Evolutionary conservation across 2,113 vertebrate species (phyloP), one percentile per base, ranked within the genome.

Genomic region (Aegithalos caudatus): DNA sequence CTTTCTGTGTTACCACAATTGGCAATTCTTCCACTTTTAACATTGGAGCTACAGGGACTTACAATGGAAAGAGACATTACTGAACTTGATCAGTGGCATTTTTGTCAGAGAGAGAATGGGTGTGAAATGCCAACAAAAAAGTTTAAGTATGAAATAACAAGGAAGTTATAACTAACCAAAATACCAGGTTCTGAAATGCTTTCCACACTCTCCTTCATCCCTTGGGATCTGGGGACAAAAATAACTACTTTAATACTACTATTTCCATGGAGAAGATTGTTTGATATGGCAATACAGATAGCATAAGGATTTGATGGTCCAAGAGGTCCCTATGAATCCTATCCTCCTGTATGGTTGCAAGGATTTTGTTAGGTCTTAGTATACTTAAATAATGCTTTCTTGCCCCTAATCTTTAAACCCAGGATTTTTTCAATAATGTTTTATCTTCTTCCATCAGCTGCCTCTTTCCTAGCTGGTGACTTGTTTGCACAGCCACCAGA

Each of bases 381-480:
- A 51, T n/a, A 70, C 51, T 81, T 84, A 92, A 95, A 92, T 89
- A 92, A 88, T 81, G 44, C 69, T 51, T 86, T 91, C 65, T 91
- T 94, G 91, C 56, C 86, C 91, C 92, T 95, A 95, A 94, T 94
- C 60, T 65, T 94, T 92, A 95, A 88, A 84, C 21, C 24, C 44
- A 53, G 64, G 61, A 62, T 92, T 86, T 95, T 86, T 94, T 90
- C 58, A 62, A 62, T 92, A 67, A 51, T 79, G 35, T 74, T 95
- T 84, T 94, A 66, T 88, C 67, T 88, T 96, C 42, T 38, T 54
- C 80, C 44, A 78, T 94, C 88, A 90, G 21, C 76, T 88, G 45
- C 70, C 22, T 35, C 53, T 60, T 86, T 88, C 44, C 64, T 71
- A 74, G 35, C 51, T 74, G 51, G 35, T 88, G 50, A 71, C 42